These are phyloP conservation scores for Tangara arthus DNA, from an alignment of 2,797 vertebrate genomes.

Conservation along the genomic window DNA sequence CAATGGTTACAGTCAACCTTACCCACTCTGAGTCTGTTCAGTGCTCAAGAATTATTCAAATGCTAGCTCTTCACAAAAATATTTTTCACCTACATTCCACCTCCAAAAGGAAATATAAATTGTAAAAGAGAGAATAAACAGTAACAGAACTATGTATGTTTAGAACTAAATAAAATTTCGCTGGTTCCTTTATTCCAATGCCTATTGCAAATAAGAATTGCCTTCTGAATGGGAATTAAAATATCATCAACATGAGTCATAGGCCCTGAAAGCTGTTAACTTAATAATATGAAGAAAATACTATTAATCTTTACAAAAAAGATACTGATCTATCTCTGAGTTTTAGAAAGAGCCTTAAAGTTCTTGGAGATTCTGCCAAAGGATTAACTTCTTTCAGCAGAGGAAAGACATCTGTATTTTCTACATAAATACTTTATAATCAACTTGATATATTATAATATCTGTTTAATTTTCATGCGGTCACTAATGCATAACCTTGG, in stretches of 20 bases:
- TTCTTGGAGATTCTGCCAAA: conserved; percentile 36
- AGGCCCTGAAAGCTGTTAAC: conserved; percentile 51
- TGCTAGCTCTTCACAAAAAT: not conserved
- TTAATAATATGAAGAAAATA: conserved; percentile 61
- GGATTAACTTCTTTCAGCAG: conserved; percentile 21
- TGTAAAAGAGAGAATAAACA: not conserved
- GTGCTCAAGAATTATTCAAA: not conserved
- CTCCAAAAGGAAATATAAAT: not conserved
- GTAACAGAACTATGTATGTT: not conserved
- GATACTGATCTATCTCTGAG: conserved; percentile 35
- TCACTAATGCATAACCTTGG: not conserved
- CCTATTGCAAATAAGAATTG: conserved; percentile 46
- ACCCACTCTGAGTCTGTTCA: not conserved
- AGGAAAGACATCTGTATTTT: conserved; percentile 32
- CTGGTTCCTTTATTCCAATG: conserved; percentile 25
- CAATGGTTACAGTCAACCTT: not conserved
- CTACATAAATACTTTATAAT: not conserved
- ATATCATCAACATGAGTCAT: conserved; percentile 77
- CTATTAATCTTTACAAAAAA: conserved; percentile 54
- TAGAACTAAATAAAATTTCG: not conserved
- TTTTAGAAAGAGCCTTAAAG: conserved; percentile 39
- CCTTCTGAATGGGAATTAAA: conserved; percentile 66
- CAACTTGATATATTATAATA: not conserved
- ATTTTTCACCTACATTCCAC: not conserved
- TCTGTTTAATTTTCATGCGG: conserved; percentile 9